These are phyloP conservation scores for Borostomias antarcticus DNA, from an alignment of 2,797 vertebrate species.

Conservation along the genomic window DNA sequence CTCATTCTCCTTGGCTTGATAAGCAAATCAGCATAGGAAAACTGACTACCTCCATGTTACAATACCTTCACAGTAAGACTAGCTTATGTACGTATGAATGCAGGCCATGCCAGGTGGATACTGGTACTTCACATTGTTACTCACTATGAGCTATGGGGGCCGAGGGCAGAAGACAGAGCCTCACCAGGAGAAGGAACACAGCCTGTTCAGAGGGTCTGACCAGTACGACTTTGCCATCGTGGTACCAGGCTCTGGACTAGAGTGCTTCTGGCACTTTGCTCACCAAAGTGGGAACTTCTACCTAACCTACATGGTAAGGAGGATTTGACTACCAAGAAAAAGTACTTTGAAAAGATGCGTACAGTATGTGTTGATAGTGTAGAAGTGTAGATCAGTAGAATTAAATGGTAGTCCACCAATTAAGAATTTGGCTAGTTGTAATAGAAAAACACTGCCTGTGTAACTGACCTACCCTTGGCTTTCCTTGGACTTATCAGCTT, in stretches of 20 bases:
- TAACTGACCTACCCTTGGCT: slow-evolving; percentile 5
- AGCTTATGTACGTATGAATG: background rate
- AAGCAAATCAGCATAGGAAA: slow-evolving; percentile 16
- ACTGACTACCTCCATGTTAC: background rate
- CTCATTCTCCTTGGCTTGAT: slow-evolving; percentile 67
- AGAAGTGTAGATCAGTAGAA: background rate
- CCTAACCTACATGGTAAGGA: slow-evolving; percentile 82
- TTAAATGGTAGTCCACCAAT: background rate
- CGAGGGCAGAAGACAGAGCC: slow-evolving; percentile 66
- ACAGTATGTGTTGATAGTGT: background rate
- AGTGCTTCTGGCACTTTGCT: slow-evolving; percentile 89
- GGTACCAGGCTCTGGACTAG: slow-evolving; percentile 56
- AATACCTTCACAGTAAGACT: background rate
- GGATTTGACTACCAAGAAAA: background rate
- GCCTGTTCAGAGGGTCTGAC: slow-evolving; percentile 66
- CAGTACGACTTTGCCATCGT: slow-evolving; percentile 78
- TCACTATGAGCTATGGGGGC: slow-evolving; percentile 37
- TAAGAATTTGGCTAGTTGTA: background rate
- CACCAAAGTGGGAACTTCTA: slow-evolving; percentile 79
- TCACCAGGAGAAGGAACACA: slow-evolving; percentile 36
- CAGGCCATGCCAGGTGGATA: slow-evolving; percentile 41
- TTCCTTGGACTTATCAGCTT: slow-evolving; percentile 38
- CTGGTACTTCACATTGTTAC: slow-evolving; percentile 24
- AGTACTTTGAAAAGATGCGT: background rate
- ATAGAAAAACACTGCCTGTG: background rate